A percentile compares a stretch with the other conserved stretches of the same genome.
Conservation (phyloP, 1,140 invertebrate genomes). For the Eufriesea mexicana region DNA sequence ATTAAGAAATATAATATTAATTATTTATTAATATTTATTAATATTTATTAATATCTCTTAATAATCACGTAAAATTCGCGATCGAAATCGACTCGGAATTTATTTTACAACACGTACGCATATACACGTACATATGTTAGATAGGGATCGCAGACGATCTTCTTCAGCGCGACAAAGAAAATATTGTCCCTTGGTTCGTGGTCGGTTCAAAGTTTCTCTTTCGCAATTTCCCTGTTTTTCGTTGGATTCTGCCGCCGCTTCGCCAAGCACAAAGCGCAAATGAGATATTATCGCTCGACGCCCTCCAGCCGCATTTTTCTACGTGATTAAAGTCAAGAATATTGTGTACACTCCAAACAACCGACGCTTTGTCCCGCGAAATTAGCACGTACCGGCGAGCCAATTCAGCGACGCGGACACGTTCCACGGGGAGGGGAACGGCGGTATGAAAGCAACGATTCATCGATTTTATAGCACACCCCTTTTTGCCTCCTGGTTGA, state of each 20-base stretch:
- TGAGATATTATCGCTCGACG: constrained; percentile 19
- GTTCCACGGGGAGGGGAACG: background rate
- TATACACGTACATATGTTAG: too few relatives aligned
- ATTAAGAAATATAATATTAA: too few relatives aligned
- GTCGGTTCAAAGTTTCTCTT: background rate
- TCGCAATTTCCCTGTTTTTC: constrained; percentile 17
- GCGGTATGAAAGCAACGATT: constrained; percentile 7
- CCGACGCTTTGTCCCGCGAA: background rate
- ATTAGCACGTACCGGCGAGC: background rate
- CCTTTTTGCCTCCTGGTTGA: background rate
- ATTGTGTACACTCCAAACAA: constrained; percentile 13
- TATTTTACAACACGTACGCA: too few relatives aligned
- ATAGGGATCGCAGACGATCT: too few relatives aligned
- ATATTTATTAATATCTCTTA: too few relatives aligned
- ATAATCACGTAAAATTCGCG: too few relatives aligned
- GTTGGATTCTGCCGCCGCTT: background rate
- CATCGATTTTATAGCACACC: background rate
- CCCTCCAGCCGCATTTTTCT: constrained; percentile 13
- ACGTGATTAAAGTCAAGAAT: constrained; percentile 28
- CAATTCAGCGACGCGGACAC: background rate
- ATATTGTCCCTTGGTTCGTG: background rate
- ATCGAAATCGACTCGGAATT: too few relatives aligned
- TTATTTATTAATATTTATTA: too few relatives aligned
- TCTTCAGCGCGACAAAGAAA: background rate
- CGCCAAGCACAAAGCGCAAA: constrained; percentile 11